Evolutionary conservation across 1,140 invertebrate genomes (phyloP), one percentile per base, ranked within the genome.

Genomic region (Drosophila novamexicana): DNA sequence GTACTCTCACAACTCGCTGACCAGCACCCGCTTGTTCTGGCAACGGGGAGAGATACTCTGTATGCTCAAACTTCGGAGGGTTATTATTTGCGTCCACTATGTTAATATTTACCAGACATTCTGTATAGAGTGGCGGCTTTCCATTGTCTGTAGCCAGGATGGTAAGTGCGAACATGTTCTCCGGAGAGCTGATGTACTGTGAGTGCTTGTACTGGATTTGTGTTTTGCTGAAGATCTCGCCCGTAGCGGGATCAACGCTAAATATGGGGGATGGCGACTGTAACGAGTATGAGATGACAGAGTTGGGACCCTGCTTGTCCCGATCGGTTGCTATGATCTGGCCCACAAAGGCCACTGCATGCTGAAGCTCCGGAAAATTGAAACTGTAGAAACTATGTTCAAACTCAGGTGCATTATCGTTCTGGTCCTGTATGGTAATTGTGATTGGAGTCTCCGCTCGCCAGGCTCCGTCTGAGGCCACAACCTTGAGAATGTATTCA

Each of bases 291-390:
- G 97, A 97, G 56, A 99, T 96, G 0, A 97, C 95, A 1, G 98
- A 98, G 93, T 99, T 99, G 1, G 98, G 97, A 0, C 97, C 97
- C 89, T 97, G 96, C 84, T 98, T 98, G 86, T 99, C 98, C 72
- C 95, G 94, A 93, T 99, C 98, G 0, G 95, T 95, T 2, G 98
- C 98, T 14, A 95, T 94, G 0, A 99, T 97, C 93, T 97, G 97
- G 5, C 98, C 97, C 16, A 98, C 96, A 92, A 97, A 96, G 0
- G 96, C 95, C 39, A 96, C 95, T 50, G 95, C 94, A 54, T 95
- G 94, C 91, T 97, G 96, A 7, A 97, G 93, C 92, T 98, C 97
- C 0, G 97, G 96, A 68, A 99, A 97, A 90, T 98, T 97, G 85
- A 98, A 98, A 81, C 95, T 96, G 85, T 98, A 98, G 70, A 95